A percentile compares a stretch with the other conserved stretches of the same genome.
phyloP scores from a whole-genome alignment of 2,113 vertebrate species.

The Pangasianodon hypophthalmus region DNA sequence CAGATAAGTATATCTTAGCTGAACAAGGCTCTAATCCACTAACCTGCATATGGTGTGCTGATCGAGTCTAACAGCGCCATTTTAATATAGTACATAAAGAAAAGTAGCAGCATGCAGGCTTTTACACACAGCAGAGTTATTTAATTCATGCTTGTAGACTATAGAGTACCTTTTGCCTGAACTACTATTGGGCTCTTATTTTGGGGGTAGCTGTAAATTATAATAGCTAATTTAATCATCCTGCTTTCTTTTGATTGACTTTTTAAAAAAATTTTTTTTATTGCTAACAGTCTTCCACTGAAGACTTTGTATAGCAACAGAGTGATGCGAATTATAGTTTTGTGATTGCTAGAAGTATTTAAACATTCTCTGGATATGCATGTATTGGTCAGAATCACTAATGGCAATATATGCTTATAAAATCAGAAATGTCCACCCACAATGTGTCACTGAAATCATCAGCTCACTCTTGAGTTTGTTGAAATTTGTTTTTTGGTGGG shows the following conservation, averaged over 20 bases:
- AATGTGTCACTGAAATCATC: background rate
- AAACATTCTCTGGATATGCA: background rate
- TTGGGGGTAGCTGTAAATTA: background rate
- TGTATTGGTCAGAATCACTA: background rate
- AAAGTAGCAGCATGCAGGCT: background rate
- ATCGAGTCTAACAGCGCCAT: background rate
- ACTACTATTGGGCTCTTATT: background rate
- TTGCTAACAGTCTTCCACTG: background rate
- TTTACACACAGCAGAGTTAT: background rate
- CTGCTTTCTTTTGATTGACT: background rate
- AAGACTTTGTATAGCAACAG: background rate
- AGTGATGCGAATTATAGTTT: background rate
- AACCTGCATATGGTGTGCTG: background rate
- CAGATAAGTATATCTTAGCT: slow-evolving; percentile 50
- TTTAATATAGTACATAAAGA: background rate
- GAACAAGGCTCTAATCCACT: slow-evolving; percentile 16
- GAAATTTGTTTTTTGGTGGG: background rate
- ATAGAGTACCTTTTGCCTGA: background rate
- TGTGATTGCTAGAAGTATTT: background rate
- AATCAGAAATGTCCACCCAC: background rate
- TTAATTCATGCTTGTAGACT: background rate
- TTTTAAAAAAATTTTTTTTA: too few species aligned
- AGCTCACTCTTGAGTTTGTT: background rate
- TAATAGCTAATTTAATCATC: background rate
- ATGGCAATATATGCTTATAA: background rate